Evolutionary conservation across 2,888 invertebrate genomes (phyloP), one percentile per base, ranked within the genome.

Genomic region (Trissolcus brochymenae): DNA sequence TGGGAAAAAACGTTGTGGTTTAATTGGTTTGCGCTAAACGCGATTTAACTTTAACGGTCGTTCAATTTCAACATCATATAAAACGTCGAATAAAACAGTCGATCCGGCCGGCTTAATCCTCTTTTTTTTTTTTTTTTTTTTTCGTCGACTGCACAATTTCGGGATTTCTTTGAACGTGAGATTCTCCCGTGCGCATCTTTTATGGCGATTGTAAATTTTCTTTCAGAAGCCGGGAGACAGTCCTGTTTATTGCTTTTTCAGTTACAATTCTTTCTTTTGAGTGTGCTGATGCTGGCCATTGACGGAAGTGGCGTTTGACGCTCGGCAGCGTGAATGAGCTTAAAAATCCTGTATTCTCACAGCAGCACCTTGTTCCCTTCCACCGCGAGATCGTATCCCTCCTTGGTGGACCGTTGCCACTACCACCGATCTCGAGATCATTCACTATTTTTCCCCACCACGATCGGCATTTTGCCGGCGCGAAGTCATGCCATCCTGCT

Each of bases 381-480:
- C 53, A 50, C 19, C 13, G 70, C 49, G 43, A 75, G 53, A 14
- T n/a, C 57, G 51, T n/a, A 68, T 35, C 60, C 75, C 59, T 40
- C 55, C 72, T 67, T 6, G 50, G 56, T 65, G 61, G 54, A 43
- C 68, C 61, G 25, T 65, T 68, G 56, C 79, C 62, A 72, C 54
- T 54, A 54, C 68, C 55, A 60, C 29, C 14, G 35, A 35, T 29
- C 11, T 4, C 14, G 25, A 46, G 72, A 65, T 72, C 71, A 71
- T 71, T 71, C 71, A 62, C 71, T 64, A 71, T 71, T 71, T 71
- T n/a, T 7, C 54, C 60, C 79, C 87, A 87, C 88, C 84, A 82
- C 85, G 25, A n/a, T 19, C 61, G 13, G n/a, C 73, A 50, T 66
- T 65, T 57, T 61, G 64, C 51, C 57, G n/a, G 40, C 56, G 0